Conservation (phyloP, 2,888 invertebrate species). For the Agrotis exclamationis region DNA sequence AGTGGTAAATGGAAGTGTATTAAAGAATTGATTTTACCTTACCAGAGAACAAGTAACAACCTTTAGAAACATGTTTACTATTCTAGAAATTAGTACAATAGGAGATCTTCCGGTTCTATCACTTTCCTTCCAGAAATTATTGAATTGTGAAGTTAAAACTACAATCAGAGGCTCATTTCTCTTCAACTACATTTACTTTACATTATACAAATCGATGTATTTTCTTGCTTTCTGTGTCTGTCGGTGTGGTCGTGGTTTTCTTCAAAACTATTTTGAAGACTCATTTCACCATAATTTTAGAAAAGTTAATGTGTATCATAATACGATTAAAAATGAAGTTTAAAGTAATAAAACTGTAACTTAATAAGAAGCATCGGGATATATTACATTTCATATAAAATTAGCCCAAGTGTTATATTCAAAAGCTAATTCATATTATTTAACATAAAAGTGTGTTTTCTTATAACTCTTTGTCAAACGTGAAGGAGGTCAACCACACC, state of each 20-base stretch:
- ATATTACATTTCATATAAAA: no score
- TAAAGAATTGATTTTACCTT: no score
- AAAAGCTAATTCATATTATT: no score
- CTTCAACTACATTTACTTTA: background rate
- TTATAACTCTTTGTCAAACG: background rate
- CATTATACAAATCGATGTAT: background rate
- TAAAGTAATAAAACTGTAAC: no score
- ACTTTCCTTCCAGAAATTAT: background rate
- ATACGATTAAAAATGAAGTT: no score
- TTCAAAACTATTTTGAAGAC: background rate
- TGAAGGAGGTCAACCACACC: slow-evolving; percentile 7
- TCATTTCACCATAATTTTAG: no score
- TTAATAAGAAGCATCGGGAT: no score
- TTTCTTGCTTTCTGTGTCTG: background rate
- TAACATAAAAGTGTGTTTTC: background rate
- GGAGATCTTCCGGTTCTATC: background rate
- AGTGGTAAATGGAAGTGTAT: no score
- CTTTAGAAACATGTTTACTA: background rate
- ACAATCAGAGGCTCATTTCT: background rate
- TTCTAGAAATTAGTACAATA: background rate
- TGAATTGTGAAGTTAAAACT: background rate
- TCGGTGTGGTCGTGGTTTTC: background rate
- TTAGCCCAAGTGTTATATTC: no score
- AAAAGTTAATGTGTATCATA: no score
- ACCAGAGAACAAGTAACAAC: background rate